Evolutionary conservation across 2,113 vertebrate species (phyloP), one percentile per base, ranked within the genome.

Genomic region (Pseudopodoces humilis): DNA sequence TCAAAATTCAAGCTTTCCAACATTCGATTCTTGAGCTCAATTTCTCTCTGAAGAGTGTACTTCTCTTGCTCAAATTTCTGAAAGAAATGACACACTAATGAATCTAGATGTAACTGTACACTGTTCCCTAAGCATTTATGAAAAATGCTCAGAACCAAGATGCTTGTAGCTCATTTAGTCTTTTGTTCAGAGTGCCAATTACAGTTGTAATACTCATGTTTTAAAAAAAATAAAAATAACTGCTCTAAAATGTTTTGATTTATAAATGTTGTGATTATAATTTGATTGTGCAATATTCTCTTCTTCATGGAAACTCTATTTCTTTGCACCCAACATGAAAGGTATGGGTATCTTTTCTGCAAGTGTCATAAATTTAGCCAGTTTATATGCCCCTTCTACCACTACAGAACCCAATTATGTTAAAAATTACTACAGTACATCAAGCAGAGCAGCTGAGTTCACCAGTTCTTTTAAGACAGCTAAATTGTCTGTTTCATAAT

Each of bases 41-140:
- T 97, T 91, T 99, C 99, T 95, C 98, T 98, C 87, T 99, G 98
- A 64, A 99, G 96, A 27, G 99, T 98, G 55, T 99, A 99, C 86
- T 99, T 99, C 58, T 99, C 98, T 63, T 99, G 99, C 79, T 98
- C 98, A 81, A 97, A 98, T 90, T 87, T 97, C 98, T 98, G 94
- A 68, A 97, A 97, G 93, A 98, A 88, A 94, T 33, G 70, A 52
- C 37, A 60, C 17, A 14, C 9, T 43, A 60, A 41, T 77, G 63
- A 83, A 53, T n/a, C 15, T 31, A 75, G 27, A 52, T 11, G 15
- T 35, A 90, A 70, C 4, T 37, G 12, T 10, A 70, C 31, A 56
- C 15, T 9, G 43, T 8, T 70, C 41, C 22, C 31, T 37, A 43
- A 49, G 35, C 43, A 70, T 37, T 63, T 37, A 10, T 14, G 35